Evolutionary conservation across 2,797 vertebrate species (phyloP), one percentile per base, ranked within the genome.

Genomic region (Discoglossus pictus): DNA sequence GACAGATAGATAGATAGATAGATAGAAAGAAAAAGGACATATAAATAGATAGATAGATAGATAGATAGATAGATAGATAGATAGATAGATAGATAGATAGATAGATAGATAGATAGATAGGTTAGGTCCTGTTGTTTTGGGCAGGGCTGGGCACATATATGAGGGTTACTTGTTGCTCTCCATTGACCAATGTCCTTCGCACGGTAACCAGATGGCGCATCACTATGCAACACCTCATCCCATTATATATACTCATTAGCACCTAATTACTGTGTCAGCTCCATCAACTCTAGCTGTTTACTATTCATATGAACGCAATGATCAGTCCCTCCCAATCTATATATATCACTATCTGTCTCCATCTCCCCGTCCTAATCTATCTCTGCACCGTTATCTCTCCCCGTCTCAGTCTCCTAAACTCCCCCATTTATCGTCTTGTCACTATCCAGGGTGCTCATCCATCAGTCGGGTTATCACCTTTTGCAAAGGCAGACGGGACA

Each of bases 341-440:
- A 20, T 35, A 15, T 40, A 51, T 10, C 1, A 1, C 16, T 53
- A 64, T 64, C 61, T 7, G 21, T 34, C 61, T 36, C 17, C 47
- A 64, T 53, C 61, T 17, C 24, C 35, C 17, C 17, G 16, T 17
- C 48, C 2, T 42, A 42, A 42, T 42, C 2, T 42, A 42, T 16
- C 3, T 15, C n/a, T 15, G 3, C 40, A 15, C 61, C 42, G 50
- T 52, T 63, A 51, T 63, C 36, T 63, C 18, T 25, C 40, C 25
- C 51, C 23, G 47, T 63, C 36, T 42, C 23, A 40, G 24, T 42
- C 61, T 63, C 21, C 13, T 53, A 53, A 53, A 16, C 38, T 16
- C 12, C 17, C 36, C 61, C 48, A 63, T 52, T 63, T 52, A 63
- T 63, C 61, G 39, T 27, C 42, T 18, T 20, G 16, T 10, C 15